phyloP scores from a whole-genome alignment of 2,797 vertebrate genomes.

The Brachymystax lenok region DNA sequence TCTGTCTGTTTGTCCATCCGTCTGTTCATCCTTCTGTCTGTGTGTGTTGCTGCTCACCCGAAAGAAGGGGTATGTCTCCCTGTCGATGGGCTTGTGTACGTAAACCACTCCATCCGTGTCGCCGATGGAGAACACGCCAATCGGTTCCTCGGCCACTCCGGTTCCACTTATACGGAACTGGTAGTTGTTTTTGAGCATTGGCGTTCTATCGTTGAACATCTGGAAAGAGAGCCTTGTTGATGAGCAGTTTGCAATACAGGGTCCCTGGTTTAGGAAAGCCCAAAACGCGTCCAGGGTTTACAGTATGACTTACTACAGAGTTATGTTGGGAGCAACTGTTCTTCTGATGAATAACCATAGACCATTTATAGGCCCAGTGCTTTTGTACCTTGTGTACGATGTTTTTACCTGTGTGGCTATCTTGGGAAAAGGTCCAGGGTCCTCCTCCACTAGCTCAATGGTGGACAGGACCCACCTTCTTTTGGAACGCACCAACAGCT shows the following conservation, averaged over 20 bases:
- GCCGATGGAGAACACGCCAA: conserved; percentile 73
- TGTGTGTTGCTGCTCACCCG: conserved; percentile 61
- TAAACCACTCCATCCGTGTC: conserved; percentile 48
- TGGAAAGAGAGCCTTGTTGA: conserved; percentile 40
- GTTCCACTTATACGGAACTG: conserved; percentile 73
- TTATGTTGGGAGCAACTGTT: background rate
- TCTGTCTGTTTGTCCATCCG: background rate
- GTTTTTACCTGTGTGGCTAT: conserved; percentile 57
- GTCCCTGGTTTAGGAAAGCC: background rate
- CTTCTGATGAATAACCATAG: background rate
- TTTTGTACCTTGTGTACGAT: background rate
- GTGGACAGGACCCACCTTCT: conserved; percentile 85
- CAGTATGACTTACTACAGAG: background rate
- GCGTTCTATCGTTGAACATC: conserved; percentile 74
- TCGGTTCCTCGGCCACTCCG: conserved; percentile 67
- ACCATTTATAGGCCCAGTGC: too few species aligned
- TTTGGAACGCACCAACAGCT: conserved; percentile 72
- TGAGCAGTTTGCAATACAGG: background rate
- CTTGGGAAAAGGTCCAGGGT: conserved; percentile 71
- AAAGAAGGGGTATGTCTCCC: conserved; percentile 65
- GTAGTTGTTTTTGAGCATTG: rapidly evolving
- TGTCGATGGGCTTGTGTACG: conserved; percentile 66
- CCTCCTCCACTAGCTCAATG: conserved; percentile 79
- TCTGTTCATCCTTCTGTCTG: background rate
- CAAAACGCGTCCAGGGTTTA: background rate